Percentiles rank a stretch among this genome's conserved stretches.
These are phyloP conservation scores for Limenitis camilla DNA, from an alignment of 2,888 invertebrate species.

Conservation along the genomic window DNA sequence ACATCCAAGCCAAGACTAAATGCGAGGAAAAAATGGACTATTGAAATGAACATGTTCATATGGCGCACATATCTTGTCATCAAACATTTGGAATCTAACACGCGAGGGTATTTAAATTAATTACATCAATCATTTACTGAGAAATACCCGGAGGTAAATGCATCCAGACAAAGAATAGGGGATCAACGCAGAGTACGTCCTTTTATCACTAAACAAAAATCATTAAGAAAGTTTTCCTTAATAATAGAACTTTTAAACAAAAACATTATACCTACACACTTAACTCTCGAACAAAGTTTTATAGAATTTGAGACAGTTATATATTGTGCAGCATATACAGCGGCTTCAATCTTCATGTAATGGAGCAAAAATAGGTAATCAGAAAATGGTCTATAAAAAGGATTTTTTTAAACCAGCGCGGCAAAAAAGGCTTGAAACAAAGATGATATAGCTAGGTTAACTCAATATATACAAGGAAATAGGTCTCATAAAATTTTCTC, in stretches of 20 bases:
- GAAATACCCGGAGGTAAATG: slow-evolving; percentile 21
- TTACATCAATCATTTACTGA: slow-evolving; percentile 18
- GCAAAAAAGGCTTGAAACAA: not conserved
- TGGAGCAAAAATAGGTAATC: too few relatives aligned
- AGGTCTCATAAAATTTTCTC: not conserved
- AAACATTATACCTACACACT: not conserved
- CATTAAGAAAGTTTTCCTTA: not conserved
- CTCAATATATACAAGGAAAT: too few relatives aligned
- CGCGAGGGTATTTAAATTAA: slow-evolving; percentile 7
- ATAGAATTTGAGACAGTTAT: too few relatives aligned
- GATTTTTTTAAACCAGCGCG: not conserved
- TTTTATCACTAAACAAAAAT: not conserved
- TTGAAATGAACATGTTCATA: slow-evolving; percentile 18
- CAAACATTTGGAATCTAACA: slow-evolving; percentile 5
- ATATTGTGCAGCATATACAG: too few relatives aligned
- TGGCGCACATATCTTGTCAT: slow-evolving; percentile 13
- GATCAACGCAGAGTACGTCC: slow-evolving; percentile 21
- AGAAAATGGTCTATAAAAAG: too few relatives aligned
- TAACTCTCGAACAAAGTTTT: not conserved
- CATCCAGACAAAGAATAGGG: slow-evolving; percentile 22
- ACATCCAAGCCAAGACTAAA: slow-evolving; percentile 10
- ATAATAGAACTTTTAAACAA: not conserved
- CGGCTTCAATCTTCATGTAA: too few relatives aligned
- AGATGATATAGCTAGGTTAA: too few relatives aligned
- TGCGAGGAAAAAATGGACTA: slow-evolving; percentile 17